Evolutionary conservation across 1,140 invertebrate species (phyloP).

Genomic region (Papilio glaucus): DNA sequence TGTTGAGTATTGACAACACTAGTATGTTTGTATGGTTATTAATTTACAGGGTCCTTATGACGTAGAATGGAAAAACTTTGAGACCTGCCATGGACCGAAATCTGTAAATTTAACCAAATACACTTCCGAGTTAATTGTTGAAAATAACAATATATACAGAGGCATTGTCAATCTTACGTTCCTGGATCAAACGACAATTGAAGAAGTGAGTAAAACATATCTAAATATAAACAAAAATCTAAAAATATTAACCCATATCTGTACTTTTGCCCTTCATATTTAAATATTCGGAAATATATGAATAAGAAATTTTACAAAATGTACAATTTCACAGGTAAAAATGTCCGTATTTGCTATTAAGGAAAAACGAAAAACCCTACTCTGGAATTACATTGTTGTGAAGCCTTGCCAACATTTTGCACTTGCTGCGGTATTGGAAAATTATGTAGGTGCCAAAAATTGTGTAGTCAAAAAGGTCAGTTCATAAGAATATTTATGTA

Average conservation of each 20-base stretch:
- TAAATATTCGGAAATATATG: not conserved
- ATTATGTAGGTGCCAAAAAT: constrained; percentile 47
- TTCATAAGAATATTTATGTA: not conserved
- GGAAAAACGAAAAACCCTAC: constrained; percentile 45
- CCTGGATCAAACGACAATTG: constrained; percentile 43
- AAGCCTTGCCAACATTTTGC: constrained; percentile 62
- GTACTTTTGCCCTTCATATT: not conserved
- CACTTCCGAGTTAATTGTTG: constrained; percentile 36
- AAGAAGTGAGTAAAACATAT: constrained; percentile 44
- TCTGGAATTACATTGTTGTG: constrained; percentile 59
- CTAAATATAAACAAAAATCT: not conserved
- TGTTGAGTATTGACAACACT: no score
- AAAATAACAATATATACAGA: constrained; percentile 42
- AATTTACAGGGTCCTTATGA: constrained; percentile 48
- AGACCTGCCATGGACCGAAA: constrained; percentile 52
- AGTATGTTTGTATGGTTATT: no score
- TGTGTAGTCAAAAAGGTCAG: constrained; percentile 57
- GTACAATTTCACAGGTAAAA: constrained; percentile 41
- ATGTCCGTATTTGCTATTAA: constrained; percentile 52
- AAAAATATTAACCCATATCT: not conserved
- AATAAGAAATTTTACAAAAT: not conserved
- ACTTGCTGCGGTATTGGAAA: constrained; percentile 49
- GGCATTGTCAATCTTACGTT: constrained; percentile 50
- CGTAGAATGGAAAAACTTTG: constrained; percentile 48
- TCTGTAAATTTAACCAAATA: constrained; percentile 42